Conservation (phyloP, 2,888 invertebrate genomes). For the Clepsis dumicolana region DNA sequence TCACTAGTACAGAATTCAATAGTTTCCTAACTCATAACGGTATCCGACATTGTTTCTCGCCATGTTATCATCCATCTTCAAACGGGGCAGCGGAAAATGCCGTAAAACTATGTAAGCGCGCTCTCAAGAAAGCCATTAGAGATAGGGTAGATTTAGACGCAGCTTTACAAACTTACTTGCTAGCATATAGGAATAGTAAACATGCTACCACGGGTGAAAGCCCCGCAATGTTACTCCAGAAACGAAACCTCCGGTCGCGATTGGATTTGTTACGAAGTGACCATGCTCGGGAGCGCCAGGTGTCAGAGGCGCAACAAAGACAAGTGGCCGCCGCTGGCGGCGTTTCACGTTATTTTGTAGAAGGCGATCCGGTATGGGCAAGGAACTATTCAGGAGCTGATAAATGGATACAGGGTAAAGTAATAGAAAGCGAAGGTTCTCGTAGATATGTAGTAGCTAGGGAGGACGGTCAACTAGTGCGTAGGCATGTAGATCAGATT, state of each 20-base stretch:
- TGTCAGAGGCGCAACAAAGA: neutral
- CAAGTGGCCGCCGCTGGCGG: neutral
- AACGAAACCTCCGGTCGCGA: neutral
- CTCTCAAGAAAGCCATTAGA: constrained; percentile 7
- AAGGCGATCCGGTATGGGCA: neutral
- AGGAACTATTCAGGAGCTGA: neutral
- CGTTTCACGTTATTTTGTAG: neutral
- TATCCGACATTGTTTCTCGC: neutral
- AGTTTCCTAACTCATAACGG: neutral
- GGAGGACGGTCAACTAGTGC: neutral
- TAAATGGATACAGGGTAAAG: neutral
- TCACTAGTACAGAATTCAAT: constrained; percentile 2
- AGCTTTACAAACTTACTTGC: constrained; percentile 40
- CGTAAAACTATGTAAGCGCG: no score
- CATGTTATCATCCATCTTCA: constrained; percentile 9
- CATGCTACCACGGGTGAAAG: neutral
- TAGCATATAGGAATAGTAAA: constrained; percentile 16
- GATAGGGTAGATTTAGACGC: constrained; percentile 22
- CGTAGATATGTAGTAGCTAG: neutral
- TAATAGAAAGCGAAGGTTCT: neutral
- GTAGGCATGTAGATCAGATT: neutral
- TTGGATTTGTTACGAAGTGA: neutral
- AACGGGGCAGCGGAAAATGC: constrained; percentile 17
- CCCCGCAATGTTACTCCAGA: no score
- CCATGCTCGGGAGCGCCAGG: neutral